A percentile compares a stretch with the other conserved stretches of the same genome.
These are phyloP conservation scores for Pollenia griseotomentosa DNA, from an alignment of 2,888 invertebrate genomes.

Conservation along the genomic window DNA sequence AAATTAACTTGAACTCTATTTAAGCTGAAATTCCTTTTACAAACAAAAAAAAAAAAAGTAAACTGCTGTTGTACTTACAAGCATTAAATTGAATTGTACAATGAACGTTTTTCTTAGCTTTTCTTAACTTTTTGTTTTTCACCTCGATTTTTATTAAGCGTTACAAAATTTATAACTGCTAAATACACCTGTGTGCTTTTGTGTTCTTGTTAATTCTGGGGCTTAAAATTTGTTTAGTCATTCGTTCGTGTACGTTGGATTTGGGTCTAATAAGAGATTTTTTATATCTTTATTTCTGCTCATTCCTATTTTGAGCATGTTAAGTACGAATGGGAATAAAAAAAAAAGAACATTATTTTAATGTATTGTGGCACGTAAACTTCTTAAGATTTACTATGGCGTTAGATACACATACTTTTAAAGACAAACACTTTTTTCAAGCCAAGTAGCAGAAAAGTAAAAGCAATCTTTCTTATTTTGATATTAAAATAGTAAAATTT, in stretches of 20 bases:
- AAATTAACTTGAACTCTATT: conserved; percentile 52
- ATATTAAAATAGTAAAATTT: too few relatives aligned
- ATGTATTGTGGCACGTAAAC: conserved; percentile 61
- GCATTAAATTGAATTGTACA: conserved; percentile 42
- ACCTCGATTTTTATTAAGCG: conserved; percentile 1
- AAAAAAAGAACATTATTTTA: conserved; percentile 36
- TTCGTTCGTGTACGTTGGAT: conserved; percentile 14
- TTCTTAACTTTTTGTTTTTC: not conserved
- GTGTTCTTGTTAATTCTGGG: not conserved
- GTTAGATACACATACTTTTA: conserved; percentile 5
- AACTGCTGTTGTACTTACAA: not conserved
- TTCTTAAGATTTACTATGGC: conserved; percentile 29
- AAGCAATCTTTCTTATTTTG: not conserved
- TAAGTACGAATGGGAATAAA: not conserved
- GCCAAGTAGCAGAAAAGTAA: not conserved
- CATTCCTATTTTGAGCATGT: conserved; percentile 10
- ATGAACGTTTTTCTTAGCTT: conserved; percentile 39
- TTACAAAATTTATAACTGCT: conserved; percentile 19
- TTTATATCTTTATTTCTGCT: conserved; percentile 2
- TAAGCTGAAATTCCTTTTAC: conserved; percentile 47
- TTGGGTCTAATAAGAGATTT: not conserved
- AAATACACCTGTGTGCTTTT: conserved; percentile 44
- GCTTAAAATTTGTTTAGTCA: conserved; percentile 2
- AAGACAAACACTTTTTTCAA: conserved; percentile 16
- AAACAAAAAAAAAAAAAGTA: not conserved